Evolutionary conservation across 2,888 invertebrate species (phyloP), one percentile per base, ranked within the genome.

Genomic region (Meganola albula): DNA sequence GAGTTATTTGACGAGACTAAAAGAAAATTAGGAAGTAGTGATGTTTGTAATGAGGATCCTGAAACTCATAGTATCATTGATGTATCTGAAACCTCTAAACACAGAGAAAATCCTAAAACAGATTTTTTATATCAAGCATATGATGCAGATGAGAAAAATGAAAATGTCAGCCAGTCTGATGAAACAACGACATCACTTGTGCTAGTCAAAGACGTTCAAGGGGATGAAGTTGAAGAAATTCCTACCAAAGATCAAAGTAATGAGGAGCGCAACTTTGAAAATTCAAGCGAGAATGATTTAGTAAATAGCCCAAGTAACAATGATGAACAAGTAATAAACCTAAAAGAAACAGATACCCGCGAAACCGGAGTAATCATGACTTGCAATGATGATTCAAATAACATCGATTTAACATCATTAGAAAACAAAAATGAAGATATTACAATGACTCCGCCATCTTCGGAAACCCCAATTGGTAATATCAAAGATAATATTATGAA

Each of bases 401-500:
- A 26, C 14, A 8, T 10, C 1, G 11, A 1, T 2, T 14, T 4
- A 20, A 7, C 3, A 2, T n/a, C 3, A 7, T 7, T n/a, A 20
- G 2, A 5, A 20, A 20, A 20, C 7, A 24, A 6, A 3, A 35
- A 26, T 10, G 3, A 27, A 6, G 18, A 27, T 7, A 24, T 14
- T 5, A 20, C 7, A 3, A 7, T 27, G 2, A 10, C 38, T 13
- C 34, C 34, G n/a, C 31, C 34, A 14, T 18, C 30, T 11, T 12
- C 54, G 8, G 49, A 40, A 31, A 40, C 56, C 37, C 38, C n/a
- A 37, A 0, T 27, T 66, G 10, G 41, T 51, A 9, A 38, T 11
- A 35, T 72, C 0, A 65, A 48, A 45, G 49, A 62, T 24, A 63
- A 58, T 28, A 40, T 68, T 10, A 34, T 47, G 12, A 59, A 47